These are phyloP conservation scores for Pachliopta kotzebuea DNA, from an alignment of 2,888 invertebrate genomes.

Conservation along the genomic window DNA sequence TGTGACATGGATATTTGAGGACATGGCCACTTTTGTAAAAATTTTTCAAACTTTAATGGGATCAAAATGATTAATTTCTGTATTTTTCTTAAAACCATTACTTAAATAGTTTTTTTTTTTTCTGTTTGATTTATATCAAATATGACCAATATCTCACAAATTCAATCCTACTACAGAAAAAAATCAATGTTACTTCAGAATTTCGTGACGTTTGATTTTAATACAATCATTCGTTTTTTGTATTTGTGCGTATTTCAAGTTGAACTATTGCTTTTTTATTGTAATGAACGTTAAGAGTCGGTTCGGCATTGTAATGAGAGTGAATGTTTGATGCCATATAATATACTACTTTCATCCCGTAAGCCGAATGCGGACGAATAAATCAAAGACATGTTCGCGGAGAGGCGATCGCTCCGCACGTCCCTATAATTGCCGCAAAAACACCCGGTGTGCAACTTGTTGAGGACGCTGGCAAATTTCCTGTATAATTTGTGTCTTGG, in stretches of 20 bases:
- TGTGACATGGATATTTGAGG: too few species aligned
- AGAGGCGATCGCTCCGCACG: constrained; percentile 68
- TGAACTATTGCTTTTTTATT: constrained; percentile 77
- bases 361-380: constrained; percentile 66
- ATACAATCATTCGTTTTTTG: constrained; percentile 43
- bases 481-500: constrained; percentile 52
- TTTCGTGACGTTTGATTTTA: constrained; percentile 5
- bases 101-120: too few species aligned
- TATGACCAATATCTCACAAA: too few species aligned
- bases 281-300: constrained; percentile 71
- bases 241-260: constrained; percentile 47
- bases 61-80: too few species aligned
- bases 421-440: constrained; percentile 76
- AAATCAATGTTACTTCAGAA: too few species aligned
- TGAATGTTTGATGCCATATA: constrained; percentile 74
- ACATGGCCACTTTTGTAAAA: too few species aligned
- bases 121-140: too few species aligned
- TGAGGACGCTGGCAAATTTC: constrained; percentile 74
- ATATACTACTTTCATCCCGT: constrained; percentile 71
- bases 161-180: not conserved
- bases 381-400: constrained; percentile 73
- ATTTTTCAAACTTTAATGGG: too few species aligned
- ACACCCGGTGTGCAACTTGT: constrained; percentile 71
- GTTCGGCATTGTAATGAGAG: constrained; percentile 63
- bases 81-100: too few species aligned